Evolutionary conservation across 2,888 invertebrate species (phyloP).

Genomic region (Adelphocoris suturalis): DNA sequence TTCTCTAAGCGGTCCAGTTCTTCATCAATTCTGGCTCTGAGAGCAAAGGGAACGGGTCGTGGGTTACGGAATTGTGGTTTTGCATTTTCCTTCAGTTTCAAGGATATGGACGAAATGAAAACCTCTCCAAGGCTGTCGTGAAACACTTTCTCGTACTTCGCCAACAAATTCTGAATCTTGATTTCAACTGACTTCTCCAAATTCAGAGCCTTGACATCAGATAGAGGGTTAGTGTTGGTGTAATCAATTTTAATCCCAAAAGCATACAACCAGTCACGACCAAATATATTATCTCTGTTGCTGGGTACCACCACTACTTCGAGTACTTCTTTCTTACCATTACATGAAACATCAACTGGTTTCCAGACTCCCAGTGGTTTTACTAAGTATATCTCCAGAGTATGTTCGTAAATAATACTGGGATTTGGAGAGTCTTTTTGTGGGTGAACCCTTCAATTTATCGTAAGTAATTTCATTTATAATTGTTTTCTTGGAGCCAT

Average conservation of each 20-base stretch:
- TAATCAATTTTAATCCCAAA: conserved; percentile 9
- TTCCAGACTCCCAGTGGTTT: conserved; percentile 23
- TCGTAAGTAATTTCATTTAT: conserved; percentile 10
- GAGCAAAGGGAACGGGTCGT: conserved; percentile 36
- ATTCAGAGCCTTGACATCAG: background rate
- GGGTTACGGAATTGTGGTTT: conserved; percentile 47
- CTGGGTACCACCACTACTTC: conserved; percentile 36
- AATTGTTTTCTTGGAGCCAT: conserved; percentile 44
- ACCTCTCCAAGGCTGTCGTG: conserved; percentile 33
- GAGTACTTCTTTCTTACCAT: background rate
- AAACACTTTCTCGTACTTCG: background rate
- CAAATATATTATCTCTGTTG: conserved; percentile 10
- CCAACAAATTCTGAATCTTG: background rate
- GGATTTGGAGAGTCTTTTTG: background rate
- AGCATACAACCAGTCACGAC: background rate
- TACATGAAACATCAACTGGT: conserved; percentile 30
- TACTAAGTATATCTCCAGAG: background rate
- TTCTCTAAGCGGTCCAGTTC: conserved; percentile 37
- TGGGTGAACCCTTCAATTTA: background rate
- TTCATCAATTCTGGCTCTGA: conserved; percentile 29
- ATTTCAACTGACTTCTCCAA: background rate
- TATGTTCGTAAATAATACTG: conserved; percentile 9
- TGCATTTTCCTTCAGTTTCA: conserved; percentile 33
- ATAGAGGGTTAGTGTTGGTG: background rate
- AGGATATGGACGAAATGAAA: background rate